Percentiles rank a stretch among this genome's conserved stretches.
These are phyloP conservation scores for Chaetops frenatus DNA, from an alignment of 2,113 vertebrate genomes.

Conservation along the genomic window DNA sequence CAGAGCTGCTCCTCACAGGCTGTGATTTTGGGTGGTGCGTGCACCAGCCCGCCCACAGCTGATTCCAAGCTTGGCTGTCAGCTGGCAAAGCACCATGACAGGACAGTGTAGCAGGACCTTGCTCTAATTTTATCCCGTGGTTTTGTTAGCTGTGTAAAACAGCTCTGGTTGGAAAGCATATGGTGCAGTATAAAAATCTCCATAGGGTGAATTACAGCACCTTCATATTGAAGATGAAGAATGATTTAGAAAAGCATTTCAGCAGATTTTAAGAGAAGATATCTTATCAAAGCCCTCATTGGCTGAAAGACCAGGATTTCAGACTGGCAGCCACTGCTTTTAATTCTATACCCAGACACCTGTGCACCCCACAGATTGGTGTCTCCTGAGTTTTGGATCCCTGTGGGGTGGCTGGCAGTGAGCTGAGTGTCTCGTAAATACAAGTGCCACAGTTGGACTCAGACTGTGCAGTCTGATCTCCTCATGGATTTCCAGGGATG, in stretches of 20 bases:
- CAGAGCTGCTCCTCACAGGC: neutral
- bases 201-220: neutral
- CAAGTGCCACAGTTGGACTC: neutral
- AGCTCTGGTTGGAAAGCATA: conserved; percentile 14
- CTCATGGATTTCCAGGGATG: neutral
- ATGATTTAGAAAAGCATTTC: neutral
- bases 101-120: neutral
- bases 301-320: neutral
- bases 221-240: neutral
- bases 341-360: neutral
- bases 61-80: neutral
- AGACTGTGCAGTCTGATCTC: neutral
- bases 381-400: neutral
- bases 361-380: neutral
- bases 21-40: neutral
- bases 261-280: conserved; percentile 7
- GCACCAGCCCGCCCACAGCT: neutral
- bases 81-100: neutral
- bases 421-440: neutral
- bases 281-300: neutral
- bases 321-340: neutral
- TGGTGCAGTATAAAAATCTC: conserved; percentile 28
- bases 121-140: conserved; percentile 35
- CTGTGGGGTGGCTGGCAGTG: neutral
- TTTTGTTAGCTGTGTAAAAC: conserved; percentile 13